Conservation (phyloP, 2,797 vertebrate genomes). For the Cossypha niveicapilla region DNA sequence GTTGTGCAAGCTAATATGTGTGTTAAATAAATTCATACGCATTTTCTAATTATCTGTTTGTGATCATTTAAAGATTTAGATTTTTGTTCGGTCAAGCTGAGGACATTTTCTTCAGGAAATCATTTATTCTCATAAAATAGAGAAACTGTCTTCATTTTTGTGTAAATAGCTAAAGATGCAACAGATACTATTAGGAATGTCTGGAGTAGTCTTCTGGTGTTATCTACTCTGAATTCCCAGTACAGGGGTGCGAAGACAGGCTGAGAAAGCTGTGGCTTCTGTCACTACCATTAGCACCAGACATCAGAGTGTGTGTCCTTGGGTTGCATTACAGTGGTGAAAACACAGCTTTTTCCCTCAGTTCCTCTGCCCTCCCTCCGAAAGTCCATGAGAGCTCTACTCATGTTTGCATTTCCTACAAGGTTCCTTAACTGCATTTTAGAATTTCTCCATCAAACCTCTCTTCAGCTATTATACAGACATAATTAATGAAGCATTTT, state of each 20-base stretch:
- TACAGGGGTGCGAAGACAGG: neutral
- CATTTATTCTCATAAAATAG: neutral
- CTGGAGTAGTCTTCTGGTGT: neutral
- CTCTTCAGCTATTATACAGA: neutral
- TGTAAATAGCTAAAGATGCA: neutral
- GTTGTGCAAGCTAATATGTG: neutral
- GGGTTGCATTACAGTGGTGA: fast-evolving
- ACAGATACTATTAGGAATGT: neutral
- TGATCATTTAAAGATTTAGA: neutral
- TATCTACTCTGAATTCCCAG: neutral
- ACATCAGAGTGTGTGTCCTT: too few species aligned
- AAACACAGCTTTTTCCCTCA: neutral
- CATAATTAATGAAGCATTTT: neutral
- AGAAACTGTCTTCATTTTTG: neutral
- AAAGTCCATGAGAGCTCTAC: neutral
- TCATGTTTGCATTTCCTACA: neutral
- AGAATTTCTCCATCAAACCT: neutral
- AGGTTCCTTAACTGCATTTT: neutral
- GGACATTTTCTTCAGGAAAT: neutral
- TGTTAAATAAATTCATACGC: neutral
- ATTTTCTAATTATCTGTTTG: neutral
- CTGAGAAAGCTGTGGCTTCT: neutral
- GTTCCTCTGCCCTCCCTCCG: neutral
- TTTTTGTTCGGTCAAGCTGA: neutral
- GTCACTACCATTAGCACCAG: neutral